These are phyloP conservation scores for Apistogramma diplotaenia DNA, from an alignment of 2,113 vertebrate genomes.

Conservation along the genomic window DNA sequence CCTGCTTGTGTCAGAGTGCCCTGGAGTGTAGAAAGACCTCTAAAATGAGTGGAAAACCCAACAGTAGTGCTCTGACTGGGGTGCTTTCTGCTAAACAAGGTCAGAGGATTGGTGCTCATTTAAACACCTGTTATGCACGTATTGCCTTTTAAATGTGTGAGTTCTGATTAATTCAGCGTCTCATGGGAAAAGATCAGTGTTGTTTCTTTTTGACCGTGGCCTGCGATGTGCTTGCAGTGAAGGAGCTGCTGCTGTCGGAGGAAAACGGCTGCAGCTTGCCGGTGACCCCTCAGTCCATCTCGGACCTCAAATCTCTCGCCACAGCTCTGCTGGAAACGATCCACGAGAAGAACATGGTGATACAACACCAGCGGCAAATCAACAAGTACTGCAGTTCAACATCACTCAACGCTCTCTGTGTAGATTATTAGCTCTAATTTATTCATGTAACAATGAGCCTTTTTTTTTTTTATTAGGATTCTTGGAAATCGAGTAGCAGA, in stretches of 20 bases:
- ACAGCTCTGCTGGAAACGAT: slow-evolving; percentile 95
- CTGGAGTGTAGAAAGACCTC: slow-evolving; percentile 89
- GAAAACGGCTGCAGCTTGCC: slow-evolving; percentile 93
- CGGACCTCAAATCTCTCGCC: slow-evolving; percentile 96
- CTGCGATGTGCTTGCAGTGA: slow-evolving; percentile 76
- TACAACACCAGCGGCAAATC: slow-evolving; percentile 96
- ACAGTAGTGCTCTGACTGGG: slow-evolving; percentile 89
- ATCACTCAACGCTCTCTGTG: neutral
- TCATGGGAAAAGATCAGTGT: neutral
- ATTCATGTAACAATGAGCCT: neutral
- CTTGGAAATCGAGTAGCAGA: slow-evolving; percentile 92
- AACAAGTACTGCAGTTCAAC: slow-evolving; percentile 81
- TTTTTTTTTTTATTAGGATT: slow-evolving; percentile 77
- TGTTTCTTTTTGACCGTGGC: neutral
- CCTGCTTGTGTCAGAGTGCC: slow-evolving; percentile 79
- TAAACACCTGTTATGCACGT: neutral
- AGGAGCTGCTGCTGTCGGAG: slow-evolving; percentile 89
- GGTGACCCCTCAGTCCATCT: slow-evolving; percentile 92
- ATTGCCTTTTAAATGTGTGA: neutral
- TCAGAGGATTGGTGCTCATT: slow-evolving; percentile 37
- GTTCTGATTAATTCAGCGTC: neutral
- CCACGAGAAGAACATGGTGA: slow-evolving; percentile 97
- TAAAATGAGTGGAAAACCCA: slow-evolving; percentile 81
- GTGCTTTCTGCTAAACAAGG: slow-evolving; percentile 97
- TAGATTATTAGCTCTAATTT: neutral